Conservation (phyloP, 1,140 invertebrate genomes). For the Lasaia peninsularis region DNA sequence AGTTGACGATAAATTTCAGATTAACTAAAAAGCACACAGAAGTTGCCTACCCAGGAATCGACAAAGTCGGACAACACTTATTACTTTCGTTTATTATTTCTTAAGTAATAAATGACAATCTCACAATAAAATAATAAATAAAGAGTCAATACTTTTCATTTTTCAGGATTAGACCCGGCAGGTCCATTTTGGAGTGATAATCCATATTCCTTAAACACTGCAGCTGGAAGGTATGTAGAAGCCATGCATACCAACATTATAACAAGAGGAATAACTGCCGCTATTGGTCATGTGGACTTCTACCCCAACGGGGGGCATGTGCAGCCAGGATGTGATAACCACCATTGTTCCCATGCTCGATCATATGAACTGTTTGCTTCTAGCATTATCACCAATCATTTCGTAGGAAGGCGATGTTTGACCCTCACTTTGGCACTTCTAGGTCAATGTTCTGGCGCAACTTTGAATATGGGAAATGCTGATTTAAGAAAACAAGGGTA, state of each 20-base stretch:
- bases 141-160: background rate
- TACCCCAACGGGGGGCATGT: slow-evolving; percentile 78
- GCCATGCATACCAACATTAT: slow-evolving; percentile 80
- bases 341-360: slow-evolving; percentile 73
- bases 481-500: slow-evolving; percentile 47
- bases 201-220: slow-evolving; percentile 37
- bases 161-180: slow-evolving; percentile 81
- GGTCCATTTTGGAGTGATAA: slow-evolving; percentile 74
- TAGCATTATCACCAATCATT: slow-evolving; percentile 67
- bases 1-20: too few species aligned
- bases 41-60: too few species aligned
- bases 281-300: slow-evolving; percentile 75
- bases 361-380: slow-evolving; percentile 77
- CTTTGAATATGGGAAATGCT: slow-evolving; percentile 56
- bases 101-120: too few species aligned
- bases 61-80: too few species aligned
- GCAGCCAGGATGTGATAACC: slow-evolving; percentile 81
- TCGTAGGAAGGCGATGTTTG: slow-evolving; percentile 57
- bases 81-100: too few species aligned
- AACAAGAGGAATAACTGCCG: slow-evolving; percentile 50
- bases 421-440: slow-evolving; percentile 37
- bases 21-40: too few species aligned
- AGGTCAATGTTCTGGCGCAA: slow-evolving; percentile 37
- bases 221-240: slow-evolving; percentile 79
- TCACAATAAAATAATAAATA: too few species aligned